Base-by-base conservation (phyloP, 2,113 vertebrate species). In the Corvus cornix region DNA sequence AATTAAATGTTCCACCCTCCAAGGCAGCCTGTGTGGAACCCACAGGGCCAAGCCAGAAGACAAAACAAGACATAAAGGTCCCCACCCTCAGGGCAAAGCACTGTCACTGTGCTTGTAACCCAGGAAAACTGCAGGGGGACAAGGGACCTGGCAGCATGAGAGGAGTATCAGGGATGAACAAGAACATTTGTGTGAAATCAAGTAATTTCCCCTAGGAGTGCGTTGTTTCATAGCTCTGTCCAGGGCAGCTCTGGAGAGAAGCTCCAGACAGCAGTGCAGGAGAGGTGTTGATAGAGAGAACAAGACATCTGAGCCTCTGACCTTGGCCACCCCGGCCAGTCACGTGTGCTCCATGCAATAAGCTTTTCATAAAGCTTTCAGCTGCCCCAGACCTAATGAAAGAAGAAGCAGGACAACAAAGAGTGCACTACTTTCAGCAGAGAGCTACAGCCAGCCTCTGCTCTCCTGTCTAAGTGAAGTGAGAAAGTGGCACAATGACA, bases 251-350 rank as follows among this genome's bases (percentile, higher is more conserved):
- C 89, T 68, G 69, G 70, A 90, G 94, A 58, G 59, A 51, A 84
- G 64, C 56, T 31, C 19, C 94, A 93, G 82, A 43, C 82, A 90
- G 83, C 72, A 73, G 49, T 2, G 46, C 66, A 86, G 93, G 78
- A 80, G 63, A 94, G 95, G 91, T 83, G 94, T 69, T 92, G 89
- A 76, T 44, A 18, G 83, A 69, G 63, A 85, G 75, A 93, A 90
- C 48, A 49, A 49, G 70, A 80, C 67, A 85, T 21, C 5, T 16
- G 6, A 84, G 73, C 28, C 52, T 84, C 76, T 76, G 83, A 92
- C 89, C 90, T 84, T 82, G 85, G 75, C 59, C 68, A 85, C 28
- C 37, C 18, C 2, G 2, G 31, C 3, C 87, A 92, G 60, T 3
- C 66, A 43, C 5, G 4, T 11, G 52, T 58, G 52, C 43, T 66